Evolutionary conservation across 2,113 vertebrate genomes (phyloP).

Genomic region (Hipposideros armiger): DNA sequence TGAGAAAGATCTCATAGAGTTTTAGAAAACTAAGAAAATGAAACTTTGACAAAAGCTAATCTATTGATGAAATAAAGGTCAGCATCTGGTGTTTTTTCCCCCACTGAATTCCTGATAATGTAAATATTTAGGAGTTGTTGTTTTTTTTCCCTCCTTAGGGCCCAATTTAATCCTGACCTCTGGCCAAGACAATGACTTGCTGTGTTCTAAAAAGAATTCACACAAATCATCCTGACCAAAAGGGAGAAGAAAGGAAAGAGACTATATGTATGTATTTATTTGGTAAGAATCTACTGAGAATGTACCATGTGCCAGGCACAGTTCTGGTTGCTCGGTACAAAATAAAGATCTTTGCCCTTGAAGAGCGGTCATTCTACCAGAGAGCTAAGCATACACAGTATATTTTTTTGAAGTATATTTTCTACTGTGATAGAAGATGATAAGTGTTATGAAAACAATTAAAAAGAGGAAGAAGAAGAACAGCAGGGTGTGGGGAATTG

Average conservation of each 20-base stretch:
- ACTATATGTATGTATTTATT: background rate
- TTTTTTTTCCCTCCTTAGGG: background rate
- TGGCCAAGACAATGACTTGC: slow-evolving; percentile 16
- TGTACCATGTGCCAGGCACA: background rate
- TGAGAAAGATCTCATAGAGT: slow-evolving; percentile 3
- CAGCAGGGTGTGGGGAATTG: background rate
- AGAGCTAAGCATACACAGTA: background rate
- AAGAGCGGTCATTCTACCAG: background rate
- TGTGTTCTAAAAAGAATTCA: slow-evolving; percentile 28
- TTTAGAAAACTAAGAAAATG: slow-evolving; percentile 56
- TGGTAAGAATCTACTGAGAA: background rate
- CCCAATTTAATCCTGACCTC: background rate
- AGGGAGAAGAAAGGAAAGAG: background rate
- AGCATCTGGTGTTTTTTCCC: background rate
- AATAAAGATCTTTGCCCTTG: background rate
- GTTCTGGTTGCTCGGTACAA: background rate
- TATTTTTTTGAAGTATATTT: background rate
- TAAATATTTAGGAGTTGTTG: background rate
- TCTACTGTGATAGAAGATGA: background rate
- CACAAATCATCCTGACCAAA: slow-evolving; percentile 5
- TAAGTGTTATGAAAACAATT: background rate
- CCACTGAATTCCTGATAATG: background rate
- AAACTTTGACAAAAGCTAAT: slow-evolving; percentile 52
- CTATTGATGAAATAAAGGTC: slow-evolving; percentile 45
- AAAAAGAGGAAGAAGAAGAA: background rate